A percentile compares a stretch with the other conserved stretches of the same genome.
These are phyloP conservation scores for Hydrocynus forskahlii DNA, from an alignment of 2,797 vertebrate genomes.

Conservation along the genomic window DNA sequence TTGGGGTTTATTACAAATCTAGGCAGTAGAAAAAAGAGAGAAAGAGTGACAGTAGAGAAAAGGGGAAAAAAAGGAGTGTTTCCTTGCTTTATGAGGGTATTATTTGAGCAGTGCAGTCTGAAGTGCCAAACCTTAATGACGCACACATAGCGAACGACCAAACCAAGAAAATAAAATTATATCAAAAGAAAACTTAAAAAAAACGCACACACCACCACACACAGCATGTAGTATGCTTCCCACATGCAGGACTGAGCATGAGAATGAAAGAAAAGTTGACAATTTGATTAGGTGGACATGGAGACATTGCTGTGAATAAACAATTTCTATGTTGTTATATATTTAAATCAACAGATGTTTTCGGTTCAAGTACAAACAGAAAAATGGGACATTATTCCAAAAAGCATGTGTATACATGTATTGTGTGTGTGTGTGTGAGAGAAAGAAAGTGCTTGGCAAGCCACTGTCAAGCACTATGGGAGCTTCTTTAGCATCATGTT, in stretches of 20 bases:
- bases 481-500: constrained; percentile 56
- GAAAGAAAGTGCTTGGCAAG: not conserved
- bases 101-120: constrained; percentile 61
- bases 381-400: not conserved
- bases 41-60: constrained; percentile 47
- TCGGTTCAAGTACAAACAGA: not conserved
- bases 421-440: constrained; percentile 24
- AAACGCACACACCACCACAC: constrained; percentile 41
- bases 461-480: not conserved
- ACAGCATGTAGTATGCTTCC: constrained; percentile 28
- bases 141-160: constrained; percentile 65
- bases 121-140: constrained; percentile 80
- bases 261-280: not conserved
- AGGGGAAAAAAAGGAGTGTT: constrained; percentile 14
- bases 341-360: not conserved
- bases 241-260: constrained; percentile 11
- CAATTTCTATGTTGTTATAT: not conserved
- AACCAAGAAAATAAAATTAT: constrained; percentile 63
- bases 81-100: constrained; percentile 67
- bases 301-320: constrained; percentile 17
- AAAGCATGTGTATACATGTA: not conserved
- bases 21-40: constrained; percentile 26
- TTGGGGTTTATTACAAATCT: constrained; percentile 58
- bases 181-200: constrained; percentile 63
- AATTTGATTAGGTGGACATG: not conserved